Conservation (phyloP, 1,140 invertebrate genomes). For the Campoletis sonorensis region DNA sequence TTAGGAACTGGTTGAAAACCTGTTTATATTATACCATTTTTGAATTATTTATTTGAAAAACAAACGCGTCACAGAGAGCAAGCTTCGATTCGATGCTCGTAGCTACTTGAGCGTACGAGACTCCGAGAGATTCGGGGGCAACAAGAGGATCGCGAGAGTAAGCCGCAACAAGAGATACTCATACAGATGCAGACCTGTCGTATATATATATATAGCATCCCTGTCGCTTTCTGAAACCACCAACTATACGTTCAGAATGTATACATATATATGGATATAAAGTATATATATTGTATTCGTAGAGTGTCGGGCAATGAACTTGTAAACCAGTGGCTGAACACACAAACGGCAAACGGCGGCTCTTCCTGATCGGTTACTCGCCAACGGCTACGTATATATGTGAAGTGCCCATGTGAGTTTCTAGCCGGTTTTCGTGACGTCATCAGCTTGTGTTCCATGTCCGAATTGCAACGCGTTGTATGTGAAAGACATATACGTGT, state of each 20-base stretch:
- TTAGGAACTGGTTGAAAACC: too few species aligned
- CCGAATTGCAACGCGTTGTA: slow-evolving; percentile 65
- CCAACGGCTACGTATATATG: slow-evolving; percentile 22
- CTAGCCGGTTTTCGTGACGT: slow-evolving; percentile 65
- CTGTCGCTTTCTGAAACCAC: background rate
- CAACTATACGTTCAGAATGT: background rate
- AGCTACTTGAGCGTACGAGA: background rate
- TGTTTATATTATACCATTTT: too few species aligned
- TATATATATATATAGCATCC: background rate
- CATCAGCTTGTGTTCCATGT: slow-evolving; percentile 69
- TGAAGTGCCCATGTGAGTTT: slow-evolving; percentile 52
- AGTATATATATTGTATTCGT: slow-evolving; percentile 50
- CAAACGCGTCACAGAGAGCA: too few species aligned
- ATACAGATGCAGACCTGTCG: slow-evolving; percentile 26
- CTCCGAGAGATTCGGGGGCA: background rate
- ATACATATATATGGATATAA: background rate
- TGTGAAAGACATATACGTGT: background rate
- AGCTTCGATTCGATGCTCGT: background rate
- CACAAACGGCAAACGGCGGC: slow-evolving; percentile 61
- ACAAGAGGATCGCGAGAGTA: background rate
- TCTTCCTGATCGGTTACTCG: slow-evolving; percentile 36
- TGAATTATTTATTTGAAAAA: too few species aligned
- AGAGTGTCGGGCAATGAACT: slow-evolving; percentile 65
- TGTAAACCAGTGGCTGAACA: slow-evolving; percentile 68
- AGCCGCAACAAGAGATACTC: slow-evolving; percentile 27